A percentile compares a stretch with the other conserved stretches of the same genome.
Conservation (phyloP, 2,797 vertebrate species). For the Rhynchotus rufescens region DNA sequence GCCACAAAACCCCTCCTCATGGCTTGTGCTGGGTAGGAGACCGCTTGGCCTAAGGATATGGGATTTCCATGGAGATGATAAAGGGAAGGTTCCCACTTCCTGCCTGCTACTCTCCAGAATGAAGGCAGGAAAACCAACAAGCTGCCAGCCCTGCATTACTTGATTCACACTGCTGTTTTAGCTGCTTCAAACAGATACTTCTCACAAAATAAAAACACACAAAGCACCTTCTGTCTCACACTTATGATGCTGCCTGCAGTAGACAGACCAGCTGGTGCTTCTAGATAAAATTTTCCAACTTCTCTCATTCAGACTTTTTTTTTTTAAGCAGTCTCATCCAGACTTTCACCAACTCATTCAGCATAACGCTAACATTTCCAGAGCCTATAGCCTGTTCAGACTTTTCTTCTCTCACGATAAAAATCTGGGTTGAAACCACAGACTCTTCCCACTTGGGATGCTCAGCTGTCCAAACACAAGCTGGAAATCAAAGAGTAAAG, state of each 20-base stretch:
- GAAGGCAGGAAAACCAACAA: neutral
- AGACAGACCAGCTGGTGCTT: neutral
- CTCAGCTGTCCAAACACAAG: neutral
- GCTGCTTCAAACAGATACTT: neutral
- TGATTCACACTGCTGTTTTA: neutral
- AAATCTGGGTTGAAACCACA: neutral
- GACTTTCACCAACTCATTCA: neutral
- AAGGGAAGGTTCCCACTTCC: neutral
- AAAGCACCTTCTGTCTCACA: neutral
- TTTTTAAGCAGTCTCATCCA: no score
- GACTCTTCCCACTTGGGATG: neutral
- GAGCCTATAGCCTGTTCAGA: neutral
- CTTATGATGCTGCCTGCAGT: accelerated
- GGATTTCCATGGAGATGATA: neutral
- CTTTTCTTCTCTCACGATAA: neutral
- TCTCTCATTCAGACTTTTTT: no score
- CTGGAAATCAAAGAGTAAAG: neutral
- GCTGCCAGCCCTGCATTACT: slow-evolving; percentile 7
- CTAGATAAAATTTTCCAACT: neutral
- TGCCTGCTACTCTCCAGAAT: neutral
- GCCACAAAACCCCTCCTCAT: accelerated
- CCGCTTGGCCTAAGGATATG: neutral
- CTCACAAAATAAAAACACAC: neutral
- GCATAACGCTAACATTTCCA: neutral
- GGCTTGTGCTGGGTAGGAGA: accelerated